Evolutionary conservation across 2,888 invertebrate genomes (phyloP).

Genomic region (Campoplex nolae): DNA sequence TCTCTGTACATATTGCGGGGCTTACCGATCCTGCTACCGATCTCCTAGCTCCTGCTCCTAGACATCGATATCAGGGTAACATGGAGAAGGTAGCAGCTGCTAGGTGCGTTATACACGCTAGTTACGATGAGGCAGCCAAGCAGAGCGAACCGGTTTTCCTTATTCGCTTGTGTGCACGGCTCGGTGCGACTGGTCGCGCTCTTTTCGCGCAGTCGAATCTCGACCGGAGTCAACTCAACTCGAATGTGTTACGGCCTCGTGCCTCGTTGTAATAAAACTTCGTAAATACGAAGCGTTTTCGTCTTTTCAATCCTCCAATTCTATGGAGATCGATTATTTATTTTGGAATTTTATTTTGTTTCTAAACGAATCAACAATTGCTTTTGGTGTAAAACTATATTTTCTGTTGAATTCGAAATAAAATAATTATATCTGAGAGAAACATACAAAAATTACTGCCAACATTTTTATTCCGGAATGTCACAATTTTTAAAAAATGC

Average conservation of each 20-base stretch:
- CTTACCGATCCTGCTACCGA: slow-evolving; percentile 72
- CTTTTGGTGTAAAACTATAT: neutral
- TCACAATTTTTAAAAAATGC: neutral
- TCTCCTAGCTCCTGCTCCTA: slow-evolving; percentile 79
- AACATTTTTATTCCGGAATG: neutral
- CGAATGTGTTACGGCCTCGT: neutral
- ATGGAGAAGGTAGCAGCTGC: slow-evolving; percentile 74
- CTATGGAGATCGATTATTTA: neutral
- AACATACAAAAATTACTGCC: neutral
- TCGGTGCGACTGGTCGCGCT: slow-evolving; percentile 22
- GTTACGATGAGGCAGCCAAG: slow-evolving; percentile 61
- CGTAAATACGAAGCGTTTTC: neutral
- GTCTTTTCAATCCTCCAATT: neutral
- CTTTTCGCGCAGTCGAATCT: slow-evolving; percentile 44
- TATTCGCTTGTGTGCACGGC: slow-evolving; percentile 36
- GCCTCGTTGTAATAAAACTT: neutral
- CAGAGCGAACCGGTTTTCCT: slow-evolving; percentile 69
- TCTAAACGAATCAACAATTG: neutral
- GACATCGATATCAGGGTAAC: slow-evolving; percentile 77
- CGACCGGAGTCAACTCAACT: slow-evolving; percentile 38
- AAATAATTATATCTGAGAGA: neutral
- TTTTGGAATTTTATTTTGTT: neutral
- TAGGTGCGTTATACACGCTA: slow-evolving; percentile 63
- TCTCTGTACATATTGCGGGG: slow-evolving; percentile 20
- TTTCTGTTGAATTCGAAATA: neutral